A percentile compares a stretch with the other conserved stretches of the same genome.
phyloP scores from a whole-genome alignment of 2,888 invertebrate genomes.

The Torymus aiolomorphi region DNA sequence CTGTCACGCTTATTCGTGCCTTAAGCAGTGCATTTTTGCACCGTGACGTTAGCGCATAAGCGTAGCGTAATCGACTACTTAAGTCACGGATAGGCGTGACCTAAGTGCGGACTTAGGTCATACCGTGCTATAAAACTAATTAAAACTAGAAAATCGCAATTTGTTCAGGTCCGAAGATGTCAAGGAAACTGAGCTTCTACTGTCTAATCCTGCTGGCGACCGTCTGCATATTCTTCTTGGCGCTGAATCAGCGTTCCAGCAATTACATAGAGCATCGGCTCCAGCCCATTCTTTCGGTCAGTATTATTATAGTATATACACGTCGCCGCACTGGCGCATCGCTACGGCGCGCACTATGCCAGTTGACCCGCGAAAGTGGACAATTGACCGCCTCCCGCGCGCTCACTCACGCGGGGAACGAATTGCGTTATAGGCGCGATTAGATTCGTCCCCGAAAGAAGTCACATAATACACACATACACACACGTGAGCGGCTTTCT shows the following conservation, averaged over 20 bases:
- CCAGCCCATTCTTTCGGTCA: slow-evolving; percentile 71
- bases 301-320: slow-evolving; percentile 55
- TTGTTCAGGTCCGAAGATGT: slow-evolving; percentile 69
- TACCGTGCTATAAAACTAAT: no score
- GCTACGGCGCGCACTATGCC: no score
- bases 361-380: slow-evolving; percentile 24
- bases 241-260: slow-evolving; percentile 72
- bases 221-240: slow-evolving; percentile 73
- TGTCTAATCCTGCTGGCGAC: slow-evolving; percentile 72
- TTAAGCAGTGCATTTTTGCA: no score
- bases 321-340: not conserved
- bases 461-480: slow-evolving; percentile 27
- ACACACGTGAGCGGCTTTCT: not conserved
- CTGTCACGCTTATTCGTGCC: no score
- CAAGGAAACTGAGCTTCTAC: slow-evolving; percentile 72
- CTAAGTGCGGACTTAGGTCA: no score
- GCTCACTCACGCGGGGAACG: slow-evolving; percentile 6
- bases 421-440: slow-evolving; percentile 38
- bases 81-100: no score
- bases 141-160: no score
- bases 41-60: no score
- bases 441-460: slow-evolving; percentile 36
- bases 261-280: slow-evolving; percentile 71
- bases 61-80: no score
- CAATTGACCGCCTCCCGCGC: slow-evolving; percentile 7